Conservation (phyloP, 2,113 vertebrate genomes). For the Lagopus leucura region DNA sequence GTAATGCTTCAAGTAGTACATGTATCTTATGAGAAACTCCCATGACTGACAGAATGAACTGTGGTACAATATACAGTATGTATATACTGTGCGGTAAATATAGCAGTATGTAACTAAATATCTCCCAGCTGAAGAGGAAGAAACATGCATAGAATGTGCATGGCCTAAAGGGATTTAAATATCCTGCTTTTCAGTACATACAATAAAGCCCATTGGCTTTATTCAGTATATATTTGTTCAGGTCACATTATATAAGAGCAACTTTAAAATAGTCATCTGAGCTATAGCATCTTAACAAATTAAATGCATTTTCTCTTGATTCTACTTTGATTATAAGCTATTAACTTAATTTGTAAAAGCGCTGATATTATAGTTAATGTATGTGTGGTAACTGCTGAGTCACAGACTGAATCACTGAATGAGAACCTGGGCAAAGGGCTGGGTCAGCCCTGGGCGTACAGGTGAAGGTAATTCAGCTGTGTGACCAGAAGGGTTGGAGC, state of each 20-base stretch:
- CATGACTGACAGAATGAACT: not conserved
- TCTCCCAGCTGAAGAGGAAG: not conserved
- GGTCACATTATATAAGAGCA: not conserved
- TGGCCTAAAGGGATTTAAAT: not conserved
- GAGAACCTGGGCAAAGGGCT: too few relatives aligned
- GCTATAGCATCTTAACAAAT: not conserved
- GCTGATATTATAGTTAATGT: not conserved
- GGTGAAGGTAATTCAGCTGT: too few relatives aligned
- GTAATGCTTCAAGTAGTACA: not conserved
- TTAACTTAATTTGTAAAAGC: not conserved
- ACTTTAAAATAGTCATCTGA: not conserved
- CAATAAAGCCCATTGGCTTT: not conserved
- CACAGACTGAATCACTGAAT: too few relatives aligned
- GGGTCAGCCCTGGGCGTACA: too few relatives aligned
- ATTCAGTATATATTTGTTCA: not conserved
- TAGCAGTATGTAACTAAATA: not conserved
- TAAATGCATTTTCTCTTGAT: not conserved
- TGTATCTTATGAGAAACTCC: not conserved
- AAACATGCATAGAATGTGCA: fast-evolving
- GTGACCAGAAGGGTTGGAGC: too few relatives aligned
- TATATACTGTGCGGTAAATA: not conserved
- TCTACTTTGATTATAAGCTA: not conserved
- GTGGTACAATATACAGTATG: not conserved
- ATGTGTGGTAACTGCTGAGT: too few relatives aligned
- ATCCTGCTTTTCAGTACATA: not conserved